These are phyloP conservation scores for Chinchilla lanigera DNA, from an alignment of 2,113 vertebrate genomes.

Conservation along the genomic window DNA sequence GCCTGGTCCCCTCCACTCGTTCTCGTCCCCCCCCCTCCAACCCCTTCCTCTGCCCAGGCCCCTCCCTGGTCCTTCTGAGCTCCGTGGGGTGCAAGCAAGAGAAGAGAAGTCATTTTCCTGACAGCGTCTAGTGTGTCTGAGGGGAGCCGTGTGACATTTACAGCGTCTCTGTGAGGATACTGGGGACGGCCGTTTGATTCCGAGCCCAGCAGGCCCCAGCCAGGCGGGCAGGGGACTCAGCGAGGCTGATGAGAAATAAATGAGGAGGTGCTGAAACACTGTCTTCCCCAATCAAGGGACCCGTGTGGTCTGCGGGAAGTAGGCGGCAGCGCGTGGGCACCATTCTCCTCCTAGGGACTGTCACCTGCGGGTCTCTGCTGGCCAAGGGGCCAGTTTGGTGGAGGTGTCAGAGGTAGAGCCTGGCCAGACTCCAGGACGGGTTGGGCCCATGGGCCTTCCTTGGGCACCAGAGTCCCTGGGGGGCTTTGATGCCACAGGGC, in stretches of 20 bases:
- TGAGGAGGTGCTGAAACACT: constrained; percentile 11
- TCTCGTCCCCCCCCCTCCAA: neutral
- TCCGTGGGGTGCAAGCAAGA: neutral
- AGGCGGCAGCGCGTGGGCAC: neutral
- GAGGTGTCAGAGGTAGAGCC: neutral
- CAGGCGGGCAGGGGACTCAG: neutral
- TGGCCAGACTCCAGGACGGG: neutral
- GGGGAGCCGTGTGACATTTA: constrained; percentile 24
- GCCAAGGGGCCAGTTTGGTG: neutral
- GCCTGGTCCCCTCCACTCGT: neutral
- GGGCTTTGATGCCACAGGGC: neutral
- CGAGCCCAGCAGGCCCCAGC: constrained; percentile 56
- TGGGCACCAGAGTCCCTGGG: neutral
- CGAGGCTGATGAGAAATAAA: constrained; percentile 67
- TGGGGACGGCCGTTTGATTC: neutral
- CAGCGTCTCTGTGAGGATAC: neutral
- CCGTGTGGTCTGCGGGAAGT: neutral
- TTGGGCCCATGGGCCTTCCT: neutral
- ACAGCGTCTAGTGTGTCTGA: neutral
- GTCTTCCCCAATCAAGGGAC: constrained; percentile 68
- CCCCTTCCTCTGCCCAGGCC: neutral
- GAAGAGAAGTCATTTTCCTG: constrained; percentile 60
- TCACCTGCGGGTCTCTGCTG: neutral
- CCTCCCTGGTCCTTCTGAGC: neutral
- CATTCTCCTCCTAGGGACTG: neutral